phyloP scores from a whole-genome alignment of 2,888 invertebrate genomes.

The Odontomyia ornata region DNA sequence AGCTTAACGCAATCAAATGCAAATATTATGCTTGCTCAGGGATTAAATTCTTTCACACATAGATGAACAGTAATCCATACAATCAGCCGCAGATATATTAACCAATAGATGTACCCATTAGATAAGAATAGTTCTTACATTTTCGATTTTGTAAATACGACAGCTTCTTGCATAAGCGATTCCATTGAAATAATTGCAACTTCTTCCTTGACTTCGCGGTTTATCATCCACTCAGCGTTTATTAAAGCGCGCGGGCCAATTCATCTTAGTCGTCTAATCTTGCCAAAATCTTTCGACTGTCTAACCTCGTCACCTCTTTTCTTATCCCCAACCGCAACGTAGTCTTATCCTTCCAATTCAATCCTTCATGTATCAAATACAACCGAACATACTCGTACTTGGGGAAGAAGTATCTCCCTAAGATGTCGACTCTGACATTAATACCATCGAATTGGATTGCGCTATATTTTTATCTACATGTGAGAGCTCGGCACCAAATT shows the following conservation, averaged over 20 bases:
- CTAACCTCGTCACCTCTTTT: not conserved
- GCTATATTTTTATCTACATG: conserved; percentile 9
- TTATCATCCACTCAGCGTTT: not conserved
- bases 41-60: too few species aligned
- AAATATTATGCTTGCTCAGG: too few species aligned
- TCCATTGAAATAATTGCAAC: conserved; percentile 6
- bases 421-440: conserved; percentile 20
- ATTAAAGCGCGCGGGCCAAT: not conserved
- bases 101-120: too few species aligned
- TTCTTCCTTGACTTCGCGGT: not conserved
- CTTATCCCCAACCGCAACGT: not conserved
- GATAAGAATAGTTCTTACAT: too few species aligned
- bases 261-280: not conserved
- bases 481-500: not conserved
- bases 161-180: too few species aligned
- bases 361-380: conserved; percentile 11
- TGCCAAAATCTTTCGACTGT: not conserved
- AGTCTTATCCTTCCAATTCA: not conserved
- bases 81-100: too few species aligned
- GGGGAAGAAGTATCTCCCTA: not conserved
- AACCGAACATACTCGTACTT: not conserved
- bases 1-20: too few species aligned
- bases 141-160: too few species aligned
- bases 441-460: conserved; percentile 37
- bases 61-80: too few species aligned